phyloP scores from a whole-genome alignment of 2,888 invertebrate genomes.

The Congeria kusceri region DNA sequence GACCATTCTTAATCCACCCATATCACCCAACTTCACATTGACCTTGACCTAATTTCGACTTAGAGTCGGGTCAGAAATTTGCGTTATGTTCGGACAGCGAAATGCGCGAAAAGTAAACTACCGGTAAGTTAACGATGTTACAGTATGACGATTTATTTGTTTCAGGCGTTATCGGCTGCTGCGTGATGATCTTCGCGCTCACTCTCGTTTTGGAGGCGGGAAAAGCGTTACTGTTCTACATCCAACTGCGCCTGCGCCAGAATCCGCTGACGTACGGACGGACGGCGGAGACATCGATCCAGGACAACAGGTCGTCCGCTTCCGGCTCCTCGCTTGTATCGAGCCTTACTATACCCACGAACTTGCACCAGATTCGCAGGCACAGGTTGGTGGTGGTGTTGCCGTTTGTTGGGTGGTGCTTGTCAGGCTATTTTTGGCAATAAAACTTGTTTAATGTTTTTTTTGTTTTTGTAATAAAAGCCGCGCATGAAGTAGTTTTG shows the following conservation, averaged over 20 bases:
- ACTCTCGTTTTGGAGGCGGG: constrained; percentile 72
- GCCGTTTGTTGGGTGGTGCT: no score
- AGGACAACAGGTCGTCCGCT: constrained; percentile 53
- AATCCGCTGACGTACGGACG: constrained; percentile 71
- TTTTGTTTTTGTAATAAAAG: no score
- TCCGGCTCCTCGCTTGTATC: constrained; percentile 57
- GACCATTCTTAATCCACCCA: no score
- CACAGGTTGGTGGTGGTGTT: constrained; percentile 63
- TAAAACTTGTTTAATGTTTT: no score
- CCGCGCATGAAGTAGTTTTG: no score
- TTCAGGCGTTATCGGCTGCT: constrained; percentile 69
- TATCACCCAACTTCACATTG: no score
- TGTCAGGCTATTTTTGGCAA: no score
- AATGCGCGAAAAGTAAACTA: no score
- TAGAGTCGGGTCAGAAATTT: neutral
- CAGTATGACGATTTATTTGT: constrained; percentile 9
- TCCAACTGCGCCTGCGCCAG: constrained; percentile 65
- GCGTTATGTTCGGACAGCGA: no score
- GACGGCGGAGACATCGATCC: constrained; percentile 43
- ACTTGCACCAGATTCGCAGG: constrained; percentile 64
- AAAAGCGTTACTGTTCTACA: constrained; percentile 67
- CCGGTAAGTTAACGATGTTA: no score
- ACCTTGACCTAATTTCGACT: neutral
- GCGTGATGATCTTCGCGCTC: constrained; percentile 59
- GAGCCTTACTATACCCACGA: constrained; percentile 72